phyloP scores from a whole-genome alignment of 37 sponge, comb jelly and placozoan genomes.

The Aphrocallistes beatrix region DNA sequence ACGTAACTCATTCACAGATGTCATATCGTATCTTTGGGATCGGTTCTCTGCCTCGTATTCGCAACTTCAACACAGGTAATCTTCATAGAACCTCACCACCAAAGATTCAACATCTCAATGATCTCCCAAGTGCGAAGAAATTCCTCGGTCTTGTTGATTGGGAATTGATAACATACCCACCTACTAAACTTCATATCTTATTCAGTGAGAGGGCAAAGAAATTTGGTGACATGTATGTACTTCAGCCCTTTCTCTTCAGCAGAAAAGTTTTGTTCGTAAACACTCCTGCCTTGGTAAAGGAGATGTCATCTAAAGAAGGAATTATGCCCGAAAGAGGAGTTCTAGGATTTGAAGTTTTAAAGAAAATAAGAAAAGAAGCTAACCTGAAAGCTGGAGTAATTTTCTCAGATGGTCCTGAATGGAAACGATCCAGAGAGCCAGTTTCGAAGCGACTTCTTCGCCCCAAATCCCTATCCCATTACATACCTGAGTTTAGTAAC shows the following conservation, averaged over 20 bases:
- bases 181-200: background rate
- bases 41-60: too few relatives aligned
- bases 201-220: background rate
- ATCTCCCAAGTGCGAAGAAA: background rate
- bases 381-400: background rate
- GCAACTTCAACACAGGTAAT: too few relatives aligned
- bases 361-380: too few relatives aligned
- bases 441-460: background rate
- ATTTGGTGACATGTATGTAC: background rate
- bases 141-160: background rate
- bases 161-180: background rate
- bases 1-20: too few relatives aligned
- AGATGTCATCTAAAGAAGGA: too few relatives aligned
- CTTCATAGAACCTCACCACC: too few relatives aligned
- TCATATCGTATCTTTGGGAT: too few relatives aligned
- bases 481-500: background rate
- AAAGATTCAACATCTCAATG: background rate
- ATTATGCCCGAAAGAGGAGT: too few relatives aligned
- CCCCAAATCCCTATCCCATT: background rate
- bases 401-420: background rate
- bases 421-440: background rate
- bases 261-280: background rate
- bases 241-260: background rate
- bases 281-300: background rate
- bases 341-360: too few relatives aligned